Percentiles rank a stretch among this genome's conserved stretches.
These are phyloP conservation scores for Hafferia zeledoni DNA, from an alignment of 2,797 vertebrate species.

Conservation along the genomic window DNA sequence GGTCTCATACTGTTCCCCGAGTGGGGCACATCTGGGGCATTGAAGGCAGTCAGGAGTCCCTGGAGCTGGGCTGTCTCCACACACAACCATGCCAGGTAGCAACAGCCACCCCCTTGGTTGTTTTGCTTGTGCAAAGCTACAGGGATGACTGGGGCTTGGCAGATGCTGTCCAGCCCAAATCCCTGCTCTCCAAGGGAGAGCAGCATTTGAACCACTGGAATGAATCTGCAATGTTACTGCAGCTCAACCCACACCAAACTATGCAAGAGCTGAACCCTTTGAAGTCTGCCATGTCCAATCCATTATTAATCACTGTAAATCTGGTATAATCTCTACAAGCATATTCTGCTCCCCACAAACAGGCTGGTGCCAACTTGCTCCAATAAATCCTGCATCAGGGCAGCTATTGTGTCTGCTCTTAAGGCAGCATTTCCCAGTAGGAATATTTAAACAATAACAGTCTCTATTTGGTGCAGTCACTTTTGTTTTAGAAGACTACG, in stretches of 20 bases:
- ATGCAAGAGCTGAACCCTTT: not conserved
- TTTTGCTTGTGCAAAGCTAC: rapidly evolving
- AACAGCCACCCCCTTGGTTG: rapidly evolving
- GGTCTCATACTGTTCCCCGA: not conserved
- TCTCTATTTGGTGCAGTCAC: conserved; percentile 29
- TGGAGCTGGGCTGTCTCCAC: not conserved
- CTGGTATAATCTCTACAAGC: conserved; percentile 74
- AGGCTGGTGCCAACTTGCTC: conserved; percentile 51
- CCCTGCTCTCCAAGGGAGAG: not conserved
- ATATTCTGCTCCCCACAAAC: conserved; percentile 65
- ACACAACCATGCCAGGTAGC: rapidly evolving
- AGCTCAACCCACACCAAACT: not conserved
- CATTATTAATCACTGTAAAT: conserved; percentile 75
- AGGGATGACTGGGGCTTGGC: rapidly evolving
- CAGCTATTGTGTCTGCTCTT: conserved; percentile 47
- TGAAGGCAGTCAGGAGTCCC: rapidly evolving
- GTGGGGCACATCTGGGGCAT: not conserved
- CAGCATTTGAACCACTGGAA: not conserved
- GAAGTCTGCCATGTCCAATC: conserved; percentile 38
- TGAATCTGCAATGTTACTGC: not conserved
- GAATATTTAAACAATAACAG: conserved; percentile 70
- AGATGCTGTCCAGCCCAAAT: not conserved
- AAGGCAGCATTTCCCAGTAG: conserved; percentile 59
- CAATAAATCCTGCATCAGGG: conserved; percentile 63
- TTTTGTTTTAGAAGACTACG: conserved; percentile 58